Percentiles rank a stretch among this genome's conserved stretches.
Evolutionary conservation across 2,113 vertebrate genomes (phyloP).

Genomic region (Burhinus oedicnemus): DNA sequence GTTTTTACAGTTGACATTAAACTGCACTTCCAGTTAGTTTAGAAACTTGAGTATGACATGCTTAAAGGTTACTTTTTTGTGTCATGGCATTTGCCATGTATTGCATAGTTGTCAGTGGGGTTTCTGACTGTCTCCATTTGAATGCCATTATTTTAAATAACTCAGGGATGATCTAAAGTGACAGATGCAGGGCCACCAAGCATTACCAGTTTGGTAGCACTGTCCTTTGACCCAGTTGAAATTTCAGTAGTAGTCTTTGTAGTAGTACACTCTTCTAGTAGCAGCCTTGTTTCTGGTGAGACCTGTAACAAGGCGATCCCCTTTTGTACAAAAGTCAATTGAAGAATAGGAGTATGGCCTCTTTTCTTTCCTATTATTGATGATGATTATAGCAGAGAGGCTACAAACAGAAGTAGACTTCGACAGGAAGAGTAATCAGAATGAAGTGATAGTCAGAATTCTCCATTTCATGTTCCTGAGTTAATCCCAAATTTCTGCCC

Average conservation of each 20-base stretch:
- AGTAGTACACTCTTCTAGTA: neutral
- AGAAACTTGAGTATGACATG: neutral
- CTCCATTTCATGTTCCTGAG: neutral
- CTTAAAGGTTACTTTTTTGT: neutral
- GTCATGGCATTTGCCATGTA: neutral
- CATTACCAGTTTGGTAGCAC: neutral
- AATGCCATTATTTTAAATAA: neutral
- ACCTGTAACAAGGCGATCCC: neutral
- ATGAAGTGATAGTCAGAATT: rapidly evolving
- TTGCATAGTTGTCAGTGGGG: neutral
- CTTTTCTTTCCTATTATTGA: neutral
- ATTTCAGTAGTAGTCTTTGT: neutral
- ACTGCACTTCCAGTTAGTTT: neutral
- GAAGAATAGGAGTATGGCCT: neutral
- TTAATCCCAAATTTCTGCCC: neutral
- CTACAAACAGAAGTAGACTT: neutral
- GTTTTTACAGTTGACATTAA: neutral
- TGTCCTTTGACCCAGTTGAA: neutral
- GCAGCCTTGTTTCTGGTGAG: neutral
- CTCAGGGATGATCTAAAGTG: neutral
- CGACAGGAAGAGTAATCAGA: neutral
- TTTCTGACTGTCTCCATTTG: neutral
- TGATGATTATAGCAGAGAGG: neutral
- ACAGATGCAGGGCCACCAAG: neutral
- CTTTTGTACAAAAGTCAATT: neutral